These are phyloP conservation scores for Cistogaster globosa DNA, from an alignment of 2,888 invertebrate genomes.

Conservation along the genomic window DNA sequence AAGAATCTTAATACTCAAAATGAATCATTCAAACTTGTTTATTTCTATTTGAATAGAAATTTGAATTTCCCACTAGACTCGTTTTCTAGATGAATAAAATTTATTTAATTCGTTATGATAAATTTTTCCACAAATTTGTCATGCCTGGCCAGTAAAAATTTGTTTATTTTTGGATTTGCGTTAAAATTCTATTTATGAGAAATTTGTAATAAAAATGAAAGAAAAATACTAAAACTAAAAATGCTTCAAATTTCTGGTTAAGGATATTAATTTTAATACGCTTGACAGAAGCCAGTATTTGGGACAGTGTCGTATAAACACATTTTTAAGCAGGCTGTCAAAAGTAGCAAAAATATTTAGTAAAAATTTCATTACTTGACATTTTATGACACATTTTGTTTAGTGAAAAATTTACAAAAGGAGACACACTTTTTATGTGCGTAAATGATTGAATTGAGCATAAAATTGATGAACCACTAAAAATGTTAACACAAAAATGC, in stretches of 20 bases:
- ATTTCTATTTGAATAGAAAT: too few relatives aligned
- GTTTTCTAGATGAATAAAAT: not conserved
- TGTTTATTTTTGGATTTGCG: conserved; percentile 8
- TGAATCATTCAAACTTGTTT: too few relatives aligned
- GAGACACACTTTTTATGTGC: conserved; percentile 40
- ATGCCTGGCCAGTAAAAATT: conserved; percentile 56
- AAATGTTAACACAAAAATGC: not conserved
- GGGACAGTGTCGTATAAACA: conserved; percentile 11
- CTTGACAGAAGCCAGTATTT: conserved; percentile 26
- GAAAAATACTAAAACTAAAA: conserved; percentile 19
- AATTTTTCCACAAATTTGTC: conserved; percentile 62
- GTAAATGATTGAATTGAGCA: conserved; percentile 19
- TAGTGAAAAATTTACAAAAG: not conserved
- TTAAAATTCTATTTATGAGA: conserved; percentile 58
- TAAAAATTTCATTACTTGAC: conserved; percentile 58
- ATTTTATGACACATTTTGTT: conserved; percentile 54
- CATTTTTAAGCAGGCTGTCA: not conserved
- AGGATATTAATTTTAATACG: conserved; percentile 67
- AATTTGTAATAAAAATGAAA: conserved; percentile 27
- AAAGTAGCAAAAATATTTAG: conserved; percentile 33
- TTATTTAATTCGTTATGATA: conserved; percentile 32
- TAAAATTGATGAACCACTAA: conserved; percentile 30
- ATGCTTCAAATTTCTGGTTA: conserved; percentile 60
- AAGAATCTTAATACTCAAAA: too few relatives aligned
- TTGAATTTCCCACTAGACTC: not conserved